Evolutionary conservation across 1,140 invertebrate genomes (phyloP).

Genomic region (Zaprionus taronus): DNA sequence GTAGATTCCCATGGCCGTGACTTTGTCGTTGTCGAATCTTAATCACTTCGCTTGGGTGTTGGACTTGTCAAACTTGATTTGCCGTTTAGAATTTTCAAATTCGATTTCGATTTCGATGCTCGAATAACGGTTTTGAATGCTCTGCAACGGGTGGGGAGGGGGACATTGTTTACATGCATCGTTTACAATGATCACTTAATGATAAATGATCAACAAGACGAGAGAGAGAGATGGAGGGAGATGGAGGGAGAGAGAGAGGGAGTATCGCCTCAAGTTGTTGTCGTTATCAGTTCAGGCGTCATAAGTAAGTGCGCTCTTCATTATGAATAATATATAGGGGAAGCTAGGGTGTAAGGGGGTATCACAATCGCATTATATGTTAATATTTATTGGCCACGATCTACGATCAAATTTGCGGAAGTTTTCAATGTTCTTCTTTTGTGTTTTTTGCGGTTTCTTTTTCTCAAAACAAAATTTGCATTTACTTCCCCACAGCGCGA

Average conservation of each 20-base stretch:
- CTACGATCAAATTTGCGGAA: constrained; percentile 58
- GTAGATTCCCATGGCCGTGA: constrained; percentile 50
- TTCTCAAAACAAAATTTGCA: constrained; percentile 61
- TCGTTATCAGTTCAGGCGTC: neutral
- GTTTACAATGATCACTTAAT: too few relatives aligned
- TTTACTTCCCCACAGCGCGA: constrained; percentile 68
- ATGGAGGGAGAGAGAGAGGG: neutral
- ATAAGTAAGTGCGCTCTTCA: neutral
- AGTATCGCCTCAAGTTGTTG: neutral
- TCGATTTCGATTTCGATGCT: constrained; percentile 18
- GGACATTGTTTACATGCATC: too few relatives aligned
- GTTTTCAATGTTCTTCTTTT: constrained; percentile 39
- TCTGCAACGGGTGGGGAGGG: neutral
- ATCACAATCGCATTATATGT: constrained; percentile 1
- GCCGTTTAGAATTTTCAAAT: constrained; percentile 44
- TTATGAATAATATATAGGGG: neutral
- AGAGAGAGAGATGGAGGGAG: too few relatives aligned
- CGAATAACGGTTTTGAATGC: constrained; percentile 19
- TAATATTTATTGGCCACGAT: constrained; percentile 1
- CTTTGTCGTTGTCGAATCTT: constrained; percentile 41
- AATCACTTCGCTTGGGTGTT: constrained; percentile 45
- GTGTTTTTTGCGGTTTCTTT: constrained; percentile 16
- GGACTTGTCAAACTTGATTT: constrained; percentile 54
- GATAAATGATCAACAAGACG: too few relatives aligned
- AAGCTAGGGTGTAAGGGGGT: neutral